Evolutionary conservation across 2,888 invertebrate genomes (phyloP), one percentile per base, ranked within the genome.

Genomic region (Caradrina clavipalpis): DNA sequence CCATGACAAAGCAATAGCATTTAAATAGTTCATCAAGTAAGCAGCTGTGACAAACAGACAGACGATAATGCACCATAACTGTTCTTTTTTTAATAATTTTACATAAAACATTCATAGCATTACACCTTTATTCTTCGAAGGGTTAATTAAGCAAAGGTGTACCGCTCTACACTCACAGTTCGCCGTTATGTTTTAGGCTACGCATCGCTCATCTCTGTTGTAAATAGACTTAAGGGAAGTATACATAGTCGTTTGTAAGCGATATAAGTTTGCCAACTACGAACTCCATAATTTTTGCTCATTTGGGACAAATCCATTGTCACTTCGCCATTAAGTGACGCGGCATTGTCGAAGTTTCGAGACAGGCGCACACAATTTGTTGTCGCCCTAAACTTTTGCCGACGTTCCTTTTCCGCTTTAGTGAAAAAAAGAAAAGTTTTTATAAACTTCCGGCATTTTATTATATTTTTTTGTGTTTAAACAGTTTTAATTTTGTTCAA

Each of bases 361-460:
- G 80, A 80, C 72, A 58, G 65, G 19, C 68, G 58, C 73, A 64
- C 68, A 73, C 70, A 81, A 82, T 81, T 83, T 81, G 68, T 74
- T 71, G 78, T 78, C 67, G 39, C 65, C 71, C 19, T 55, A 76
- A 83, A 81, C 55, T 83, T 83, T 0, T 10, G 17, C 5, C 31
- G 19, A 21, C 57, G 58, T 72, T 70, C 60, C 69, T 57, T 64
- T 75, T 67, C 50, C 47, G 57, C n/a, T 72, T 65, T 55, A 19
- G 42, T 26, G 50, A 55, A 61, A 70, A 59, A 69, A 26, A 19
- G 19, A 21, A 65, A 75, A 69, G 64, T 74, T 53, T 73, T 65
- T 69, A 63, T 62, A 13, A 59, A 65, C 26, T 50, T 56, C 39
- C n/a, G 42, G 50, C 50, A 42, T 69, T 71, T 73, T 72, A 65